A percentile compares a stretch with the other conserved stretches of the same genome.
These are phyloP conservation scores for Pygocentrus nattereri DNA, from an alignment of 2,797 vertebrate species.

Conservation along the genomic window DNA sequence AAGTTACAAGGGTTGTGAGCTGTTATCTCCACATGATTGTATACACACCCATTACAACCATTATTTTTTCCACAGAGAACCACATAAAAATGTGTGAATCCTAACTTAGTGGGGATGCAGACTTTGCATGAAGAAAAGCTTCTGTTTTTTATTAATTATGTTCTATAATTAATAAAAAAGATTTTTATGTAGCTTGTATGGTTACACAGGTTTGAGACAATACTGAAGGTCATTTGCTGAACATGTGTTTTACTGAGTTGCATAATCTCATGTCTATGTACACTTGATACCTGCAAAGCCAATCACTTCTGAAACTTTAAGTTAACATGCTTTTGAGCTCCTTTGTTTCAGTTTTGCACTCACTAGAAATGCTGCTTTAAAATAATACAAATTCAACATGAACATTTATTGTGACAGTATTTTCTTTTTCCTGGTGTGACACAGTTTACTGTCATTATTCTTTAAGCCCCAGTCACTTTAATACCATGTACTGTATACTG, in stretches of 20 bases:
- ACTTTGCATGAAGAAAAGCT: neutral
- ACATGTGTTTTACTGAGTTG: conserved; percentile 5
- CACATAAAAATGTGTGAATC: neutral
- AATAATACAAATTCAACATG: too few species aligned
- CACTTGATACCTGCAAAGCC: neutral
- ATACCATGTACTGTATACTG: neutral
- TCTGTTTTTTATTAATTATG: too few species aligned
- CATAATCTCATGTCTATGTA: conserved; percentile 2
- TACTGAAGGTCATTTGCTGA: neutral
- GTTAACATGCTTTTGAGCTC: too few species aligned
- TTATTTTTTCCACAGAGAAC: neutral
- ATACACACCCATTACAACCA: neutral
- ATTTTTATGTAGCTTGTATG: neutral
- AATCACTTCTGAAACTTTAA: neutral
- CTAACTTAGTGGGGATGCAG: neutral
- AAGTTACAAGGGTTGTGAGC: neutral
- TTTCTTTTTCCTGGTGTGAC: too few species aligned
- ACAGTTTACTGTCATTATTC: too few species aligned
- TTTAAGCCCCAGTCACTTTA: too few species aligned
- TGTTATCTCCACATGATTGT: conserved; percentile 41
- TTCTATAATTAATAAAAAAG: neutral
- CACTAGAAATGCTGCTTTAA: too few species aligned
- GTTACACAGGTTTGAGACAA: neutral
- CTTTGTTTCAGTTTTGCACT: too few species aligned
- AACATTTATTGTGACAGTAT: too few species aligned